Conservation (phyloP, 2,888 invertebrate genomes). For the Hartigia nigra region DNA sequence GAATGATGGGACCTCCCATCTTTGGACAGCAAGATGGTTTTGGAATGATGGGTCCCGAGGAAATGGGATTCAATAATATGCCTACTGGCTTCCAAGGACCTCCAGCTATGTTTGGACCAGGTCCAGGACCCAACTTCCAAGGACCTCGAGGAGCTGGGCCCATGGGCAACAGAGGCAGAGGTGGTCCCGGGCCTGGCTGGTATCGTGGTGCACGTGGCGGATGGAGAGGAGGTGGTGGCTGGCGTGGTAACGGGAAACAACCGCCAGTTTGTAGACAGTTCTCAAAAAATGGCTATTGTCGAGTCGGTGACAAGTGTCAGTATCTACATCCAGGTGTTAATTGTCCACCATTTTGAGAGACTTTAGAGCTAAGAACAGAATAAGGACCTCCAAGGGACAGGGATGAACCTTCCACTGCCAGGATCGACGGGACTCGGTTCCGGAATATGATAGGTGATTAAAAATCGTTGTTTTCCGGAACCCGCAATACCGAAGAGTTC, state of each 20-base stretch:
- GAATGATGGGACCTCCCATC: slow-evolving; percentile 53
- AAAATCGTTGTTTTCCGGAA: slow-evolving; percentile 24
- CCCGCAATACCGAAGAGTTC: slow-evolving; percentile 3
- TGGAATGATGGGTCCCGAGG: slow-evolving; percentile 65
- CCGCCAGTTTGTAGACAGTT: slow-evolving; percentile 78
- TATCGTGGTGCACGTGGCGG: slow-evolving; percentile 67
- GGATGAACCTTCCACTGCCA: neutral
- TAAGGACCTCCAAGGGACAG: neutral
- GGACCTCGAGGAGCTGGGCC: slow-evolving; percentile 47
- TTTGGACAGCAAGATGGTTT: slow-evolving; percentile 61
- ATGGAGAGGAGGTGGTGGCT: slow-evolving; percentile 69
- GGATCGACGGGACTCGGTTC: slow-evolving; percentile 19
- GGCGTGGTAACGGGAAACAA: slow-evolving; percentile 60
- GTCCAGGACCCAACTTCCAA: slow-evolving; percentile 51
- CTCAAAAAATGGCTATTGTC: slow-evolving; percentile 83
- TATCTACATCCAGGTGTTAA: slow-evolving; percentile 83
- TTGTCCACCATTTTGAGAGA: slow-evolving; percentile 66
- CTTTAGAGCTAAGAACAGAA: neutral
- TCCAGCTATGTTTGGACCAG: slow-evolving; percentile 48
- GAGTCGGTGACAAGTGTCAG: slow-evolving; percentile 84
- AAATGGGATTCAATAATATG: slow-evolving; percentile 53
- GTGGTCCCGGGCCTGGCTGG: slow-evolving; percentile 62
- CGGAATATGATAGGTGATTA: slow-evolving; percentile 12
- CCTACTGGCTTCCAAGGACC: slow-evolving; percentile 55
- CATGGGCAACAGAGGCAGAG: slow-evolving; percentile 57